Conservation (phyloP, 2,888 invertebrate genomes). For the Agrotis clavis region DNA sequence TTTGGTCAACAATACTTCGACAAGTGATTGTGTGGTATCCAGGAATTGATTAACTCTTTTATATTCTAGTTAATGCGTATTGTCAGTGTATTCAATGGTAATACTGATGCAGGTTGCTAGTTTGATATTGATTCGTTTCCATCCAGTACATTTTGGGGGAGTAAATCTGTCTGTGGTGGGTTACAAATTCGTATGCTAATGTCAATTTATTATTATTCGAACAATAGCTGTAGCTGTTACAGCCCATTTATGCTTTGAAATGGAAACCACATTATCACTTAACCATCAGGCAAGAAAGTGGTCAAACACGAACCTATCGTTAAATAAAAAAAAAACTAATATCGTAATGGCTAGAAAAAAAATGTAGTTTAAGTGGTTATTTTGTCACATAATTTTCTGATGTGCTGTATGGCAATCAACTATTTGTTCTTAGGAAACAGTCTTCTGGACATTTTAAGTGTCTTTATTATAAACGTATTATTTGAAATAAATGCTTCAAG, state of each 20-base stretch:
- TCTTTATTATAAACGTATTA: neutral
- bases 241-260: no score
- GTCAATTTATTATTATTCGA: neutral
- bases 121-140: neutral
- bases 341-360: no score
- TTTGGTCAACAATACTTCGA: conserved; percentile 33
- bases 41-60: conserved; percentile 36
- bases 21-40: conserved; percentile 46
- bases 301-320: no score
- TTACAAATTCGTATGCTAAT: neutral
- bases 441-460: neutral
- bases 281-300: no score
- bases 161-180: neutral
- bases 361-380: no score
- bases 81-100: conserved; percentile 16
- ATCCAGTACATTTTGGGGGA: neutral
- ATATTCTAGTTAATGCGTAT: conserved; percentile 41
- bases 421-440: neutral
- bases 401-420: neutral
- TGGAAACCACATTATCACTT: no score
- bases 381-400: no score
- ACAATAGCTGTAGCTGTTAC: no score
- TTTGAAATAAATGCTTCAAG: neutral
- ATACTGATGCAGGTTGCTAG: conserved; percentile 8
- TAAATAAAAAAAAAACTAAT: no score